Percentiles rank a stretch among this genome's conserved stretches.
Conservation (phyloP, 2,797 vertebrate genomes). For the Catostomus latipinnis region DNA sequence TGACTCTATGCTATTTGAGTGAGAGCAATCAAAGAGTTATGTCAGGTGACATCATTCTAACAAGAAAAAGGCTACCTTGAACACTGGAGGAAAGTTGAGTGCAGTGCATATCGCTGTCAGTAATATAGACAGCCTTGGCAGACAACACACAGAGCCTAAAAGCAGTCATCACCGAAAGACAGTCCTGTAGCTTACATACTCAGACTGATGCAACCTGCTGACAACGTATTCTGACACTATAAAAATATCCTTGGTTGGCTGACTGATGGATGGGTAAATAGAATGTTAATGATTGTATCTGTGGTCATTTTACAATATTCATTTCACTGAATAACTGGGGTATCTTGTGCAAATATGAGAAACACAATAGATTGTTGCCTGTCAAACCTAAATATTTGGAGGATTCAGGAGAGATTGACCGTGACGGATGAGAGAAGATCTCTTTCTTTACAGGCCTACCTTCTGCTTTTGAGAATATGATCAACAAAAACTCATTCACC, state of each 20-base stretch:
- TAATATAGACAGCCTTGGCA: constrained; percentile 5
- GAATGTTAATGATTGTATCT: constrained; percentile 10
- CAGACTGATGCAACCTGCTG: constrained; percentile 58
- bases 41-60: constrained; percentile 43
- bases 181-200: constrained; percentile 14
- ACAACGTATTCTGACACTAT: constrained; percentile 37
- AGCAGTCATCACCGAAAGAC: constrained; percentile 38
- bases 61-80: constrained; percentile 31
- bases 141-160: constrained; percentile 24
- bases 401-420: neutral
- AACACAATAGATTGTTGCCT: too few species aligned
- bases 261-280: constrained; percentile 1
- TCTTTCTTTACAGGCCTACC: too few species aligned
- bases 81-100: constrained; percentile 28
- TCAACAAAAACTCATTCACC: too few species aligned
- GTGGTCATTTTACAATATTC: too few species aligned
- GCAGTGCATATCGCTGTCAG: constrained; percentile 31
- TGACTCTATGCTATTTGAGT: neutral
- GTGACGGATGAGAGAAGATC: neutral
- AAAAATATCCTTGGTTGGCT: constrained; percentile 36
- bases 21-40: constrained; percentile 37
- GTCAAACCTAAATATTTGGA: neutral
- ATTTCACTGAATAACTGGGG: too few species aligned
- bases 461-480: too few species aligned
- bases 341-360: too few species aligned